Percentiles rank a stretch among this genome's conserved stretches.
Conservation (phyloP, 2,888 invertebrate genomes). For the Lobophora halterata region DNA sequence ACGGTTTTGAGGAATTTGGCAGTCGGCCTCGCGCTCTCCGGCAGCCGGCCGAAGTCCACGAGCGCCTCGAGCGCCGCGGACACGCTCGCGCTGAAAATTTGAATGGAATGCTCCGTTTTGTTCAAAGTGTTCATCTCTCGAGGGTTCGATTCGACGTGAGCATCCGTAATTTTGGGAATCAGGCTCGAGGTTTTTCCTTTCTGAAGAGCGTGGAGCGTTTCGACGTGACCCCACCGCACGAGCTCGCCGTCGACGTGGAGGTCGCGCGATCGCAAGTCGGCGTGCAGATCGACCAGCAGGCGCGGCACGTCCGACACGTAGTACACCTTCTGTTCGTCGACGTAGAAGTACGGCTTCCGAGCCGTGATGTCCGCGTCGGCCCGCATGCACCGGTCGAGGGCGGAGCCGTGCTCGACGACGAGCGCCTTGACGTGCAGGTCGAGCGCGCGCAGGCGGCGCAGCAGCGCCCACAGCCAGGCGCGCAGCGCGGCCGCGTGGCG, state of each 20-base stretch:
- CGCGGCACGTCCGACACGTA: constrained; percentile 28
- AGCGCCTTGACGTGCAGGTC: constrained; percentile 12
- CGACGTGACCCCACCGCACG: constrained; percentile 21
- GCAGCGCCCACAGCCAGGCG: constrained; percentile 26
- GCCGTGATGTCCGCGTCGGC: constrained; percentile 18
- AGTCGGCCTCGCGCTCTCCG: constrained; percentile 27
- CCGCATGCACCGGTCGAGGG: constrained; percentile 21
- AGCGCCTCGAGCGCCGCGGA: constrained; percentile 31
- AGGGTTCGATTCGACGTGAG: constrained; percentile 30
- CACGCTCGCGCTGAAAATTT: constrained; percentile 33
- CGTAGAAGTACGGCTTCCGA: constrained; percentile 25
- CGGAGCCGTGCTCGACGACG: constrained; percentile 21
- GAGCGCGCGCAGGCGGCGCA: constrained; percentile 31
- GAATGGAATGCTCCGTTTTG: constrained; percentile 27
- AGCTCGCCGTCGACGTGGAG: constrained; percentile 27
- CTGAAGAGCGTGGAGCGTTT: constrained; percentile 28
- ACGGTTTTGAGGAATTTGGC: constrained; percentile 30
- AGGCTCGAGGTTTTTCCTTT: constrained; percentile 28
- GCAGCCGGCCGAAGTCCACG: constrained; percentile 26
- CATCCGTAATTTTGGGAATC: constrained; percentile 31
- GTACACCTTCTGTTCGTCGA: constrained; percentile 26
- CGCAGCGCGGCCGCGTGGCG: constrained; percentile 32
- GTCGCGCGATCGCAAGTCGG: constrained; percentile 32
- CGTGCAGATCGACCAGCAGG: constrained; percentile 18
- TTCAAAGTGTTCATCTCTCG: too few relatives aligned